A percentile compares a stretch with the other conserved stretches of the same genome.
These are phyloP conservation scores for Apistogramma diplotaenia DNA, from an alignment of 2,113 vertebrate species.

Conservation along the genomic window DNA sequence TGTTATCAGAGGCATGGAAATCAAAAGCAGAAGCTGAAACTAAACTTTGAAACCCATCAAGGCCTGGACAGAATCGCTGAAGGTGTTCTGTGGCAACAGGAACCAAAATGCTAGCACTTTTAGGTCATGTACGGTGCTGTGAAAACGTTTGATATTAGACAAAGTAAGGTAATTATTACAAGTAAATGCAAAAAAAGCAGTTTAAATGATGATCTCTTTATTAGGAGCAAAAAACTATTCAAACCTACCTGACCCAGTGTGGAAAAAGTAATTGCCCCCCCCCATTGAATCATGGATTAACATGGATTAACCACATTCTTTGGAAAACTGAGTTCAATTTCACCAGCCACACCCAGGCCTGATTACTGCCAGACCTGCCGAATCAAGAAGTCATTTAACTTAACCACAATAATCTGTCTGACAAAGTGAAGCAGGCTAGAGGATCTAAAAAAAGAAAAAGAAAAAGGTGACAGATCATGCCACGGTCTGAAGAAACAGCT, in stretches of 20 bases:
- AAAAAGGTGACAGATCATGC: no score
- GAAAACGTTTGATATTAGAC: not conserved
- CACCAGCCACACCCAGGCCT: not conserved
- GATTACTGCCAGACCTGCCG: not conserved
- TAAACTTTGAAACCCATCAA: not conserved
- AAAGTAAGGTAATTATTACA: not conserved
- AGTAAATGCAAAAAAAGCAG: not conserved
- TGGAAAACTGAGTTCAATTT: not conserved
- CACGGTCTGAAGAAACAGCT: not conserved
- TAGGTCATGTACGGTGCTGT: not conserved
- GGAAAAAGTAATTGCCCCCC: not conserved
- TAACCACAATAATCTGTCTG: not conserved
- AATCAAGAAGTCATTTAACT: not conserved
- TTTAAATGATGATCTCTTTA: not conserved
- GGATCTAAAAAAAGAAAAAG: not conserved
- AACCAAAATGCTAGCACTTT: not conserved
- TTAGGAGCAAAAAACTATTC: not conserved
- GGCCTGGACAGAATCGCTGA: not conserved
- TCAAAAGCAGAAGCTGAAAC: constrained; percentile 49
- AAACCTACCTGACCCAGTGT: not conserved
- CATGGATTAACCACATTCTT: not conserved
- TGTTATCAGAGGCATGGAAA: constrained; percentile 45
- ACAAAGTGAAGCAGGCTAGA: not conserved
- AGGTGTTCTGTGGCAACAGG: not conserved
- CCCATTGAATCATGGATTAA: not conserved